Percentiles rank a stretch among this genome's conserved stretches.
These are phyloP conservation scores for Falcaria lacertinaria DNA, from an alignment of 2,888 invertebrate species.

Conservation along the genomic window DNA sequence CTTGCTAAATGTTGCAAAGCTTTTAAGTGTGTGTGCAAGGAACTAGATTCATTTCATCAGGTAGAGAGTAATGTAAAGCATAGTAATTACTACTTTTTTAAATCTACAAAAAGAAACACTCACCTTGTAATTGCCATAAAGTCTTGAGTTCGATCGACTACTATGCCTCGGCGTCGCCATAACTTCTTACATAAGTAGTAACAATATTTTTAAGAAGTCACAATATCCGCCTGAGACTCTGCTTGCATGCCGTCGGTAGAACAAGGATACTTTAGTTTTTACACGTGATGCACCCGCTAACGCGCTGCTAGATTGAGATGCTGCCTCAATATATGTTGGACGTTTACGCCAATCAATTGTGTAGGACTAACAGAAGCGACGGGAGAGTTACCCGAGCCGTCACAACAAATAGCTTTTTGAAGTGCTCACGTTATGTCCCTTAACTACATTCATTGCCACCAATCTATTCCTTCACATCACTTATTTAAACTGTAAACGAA, in stretches of 20 bases:
- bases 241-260: not conserved
- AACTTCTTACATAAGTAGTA: not conserved
- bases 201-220: not conserved
- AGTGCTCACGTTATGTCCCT: not conserved
- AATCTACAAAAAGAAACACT: not conserved
- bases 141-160: not conserved
- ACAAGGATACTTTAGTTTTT: not conserved
- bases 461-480: not conserved
- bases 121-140: not conserved
- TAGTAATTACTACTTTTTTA: no score
- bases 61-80: no score
- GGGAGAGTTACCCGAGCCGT: conserved; percentile 23
- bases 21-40: not conserved
- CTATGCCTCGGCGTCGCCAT: not conserved
- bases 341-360: conserved; percentile 35
- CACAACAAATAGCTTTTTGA: conserved; percentile 24
- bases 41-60: no score
- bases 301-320: conserved; percentile 39
- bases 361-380: conserved; percentile 23
- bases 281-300: not conserved
- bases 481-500: not conserved
- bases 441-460: not conserved
- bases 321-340: conserved; percentile 32
- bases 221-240: not conserved
- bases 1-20: not conserved